Base-by-base conservation (phyloP, 1,140 invertebrate genomes). In the Caenorhabditis briggsae region DNA sequence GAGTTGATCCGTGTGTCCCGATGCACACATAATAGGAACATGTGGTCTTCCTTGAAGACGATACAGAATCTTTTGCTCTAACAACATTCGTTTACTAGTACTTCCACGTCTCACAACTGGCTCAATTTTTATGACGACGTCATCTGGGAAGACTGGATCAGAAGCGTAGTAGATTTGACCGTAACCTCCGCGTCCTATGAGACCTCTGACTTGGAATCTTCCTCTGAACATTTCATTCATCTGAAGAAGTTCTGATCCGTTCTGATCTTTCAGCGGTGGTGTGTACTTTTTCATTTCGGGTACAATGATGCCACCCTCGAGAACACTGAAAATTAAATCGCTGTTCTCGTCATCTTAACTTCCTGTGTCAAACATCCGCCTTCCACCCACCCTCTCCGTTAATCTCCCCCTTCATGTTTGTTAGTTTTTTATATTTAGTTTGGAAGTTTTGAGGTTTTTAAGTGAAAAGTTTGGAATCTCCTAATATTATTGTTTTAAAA, bases 91-190 rank as follows among this genome's bases (percentile, higher is more conserved):
- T n/a, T 99, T 95, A 86, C 99, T 97, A 93, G 98, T 97, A 91
- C 98, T 99, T 43, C 88, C 89, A 23, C 96, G 96, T 92, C 99
- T 97, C 65, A 96, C 95, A 33, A 97, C 96, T 2, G 97, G 98
- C 93, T 99, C 98, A 74, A 99, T 95, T 94, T 99, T 99, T 14
- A 99, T 94, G 1, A 98, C 98, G 18, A 99, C 97, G 91, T 96
- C 95, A 92, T 98, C 97, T 11, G 59, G 43, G 18, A 58, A 46
- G 33, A 41, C 58, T 87, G 97, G 93, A 94, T 99, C 98, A 90
- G 96, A 93, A 12, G 97, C 97, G 93, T 98, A 97, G 93, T 99
- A 99, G 89, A 99, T 99, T 93, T 99, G 97, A 20, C 98, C 98
- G 94, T 99, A 99, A 12, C 98, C 98, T 82, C 98, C 98, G 74